Conservation (phyloP, 2,113 vertebrate species). For the Anser brachyrhynchus region DNA sequence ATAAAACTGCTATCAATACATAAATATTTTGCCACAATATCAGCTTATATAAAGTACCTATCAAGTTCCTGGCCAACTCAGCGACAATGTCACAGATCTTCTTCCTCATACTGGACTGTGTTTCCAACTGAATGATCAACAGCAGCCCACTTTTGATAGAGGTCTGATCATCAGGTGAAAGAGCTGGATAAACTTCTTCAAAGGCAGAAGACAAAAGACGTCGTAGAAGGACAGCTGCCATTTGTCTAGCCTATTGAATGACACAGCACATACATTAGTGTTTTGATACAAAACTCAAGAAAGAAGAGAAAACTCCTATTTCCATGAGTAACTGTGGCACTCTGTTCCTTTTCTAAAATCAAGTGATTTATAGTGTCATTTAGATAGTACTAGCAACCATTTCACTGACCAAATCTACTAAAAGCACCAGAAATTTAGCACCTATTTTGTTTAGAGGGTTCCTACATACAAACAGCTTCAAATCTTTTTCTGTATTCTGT, state of each 20-base stretch:
- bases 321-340: background rate
- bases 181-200: slow-evolving; percentile 92
- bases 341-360: too few species aligned
- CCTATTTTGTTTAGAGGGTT: background rate
- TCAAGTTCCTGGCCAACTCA: slow-evolving; percentile 93
- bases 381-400: background rate
- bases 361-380: background rate
- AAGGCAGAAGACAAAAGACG: slow-evolving; percentile 95
- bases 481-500: background rate
- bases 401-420: background rate
- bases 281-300: background rate
- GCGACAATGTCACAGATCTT: slow-evolving; percentile 97
- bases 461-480: background rate
- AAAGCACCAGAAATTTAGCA: background rate
- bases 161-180: slow-evolving; percentile 88
- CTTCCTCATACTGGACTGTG: slow-evolving; percentile 89
- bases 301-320: background rate
- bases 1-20: background rate
- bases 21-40: background rate
- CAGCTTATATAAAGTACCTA: slow-evolving; percentile 78
- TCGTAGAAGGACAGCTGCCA: slow-evolving; percentile 95
- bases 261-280: background rate
- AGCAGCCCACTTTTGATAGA: slow-evolving; percentile 93
- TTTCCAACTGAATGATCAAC: slow-evolving; percentile 90
- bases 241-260: slow-evolving; percentile 87